Evolutionary conservation across 2,113 vertebrate species (phyloP).

Genomic region (Rhineura floridana): DNA sequence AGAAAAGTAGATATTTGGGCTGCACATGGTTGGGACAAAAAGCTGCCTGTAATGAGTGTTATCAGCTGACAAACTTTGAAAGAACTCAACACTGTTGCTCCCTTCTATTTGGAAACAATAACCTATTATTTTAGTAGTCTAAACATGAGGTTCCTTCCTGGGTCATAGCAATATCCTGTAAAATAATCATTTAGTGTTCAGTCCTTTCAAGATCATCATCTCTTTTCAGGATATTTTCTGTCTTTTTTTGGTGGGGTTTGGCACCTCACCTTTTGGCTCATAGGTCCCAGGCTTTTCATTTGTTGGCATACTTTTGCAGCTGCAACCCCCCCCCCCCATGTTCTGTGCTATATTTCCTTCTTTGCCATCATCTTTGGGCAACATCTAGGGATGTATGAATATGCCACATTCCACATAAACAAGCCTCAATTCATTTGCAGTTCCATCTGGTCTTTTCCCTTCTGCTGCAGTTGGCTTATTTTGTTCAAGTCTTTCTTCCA

Average conservation of each 20-base stretch:
- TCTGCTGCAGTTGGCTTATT: no score
- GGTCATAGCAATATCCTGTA: background rate
- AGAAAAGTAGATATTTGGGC: background rate
- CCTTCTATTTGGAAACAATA: conserved; percentile 33
- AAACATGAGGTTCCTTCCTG: background rate
- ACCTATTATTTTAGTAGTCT: background rate
- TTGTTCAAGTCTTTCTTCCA: no score
- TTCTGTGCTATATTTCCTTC: background rate
- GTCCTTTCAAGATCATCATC: background rate
- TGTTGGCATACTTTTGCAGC: background rate
- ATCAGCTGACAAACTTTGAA: background rate
- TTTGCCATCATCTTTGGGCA: background rate
- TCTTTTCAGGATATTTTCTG: background rate
- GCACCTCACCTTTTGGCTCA: conserved; percentile 3
- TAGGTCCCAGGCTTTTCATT: background rate
- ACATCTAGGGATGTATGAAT: no score
- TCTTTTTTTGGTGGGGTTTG: fast-evolving
- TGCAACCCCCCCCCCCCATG: background rate
- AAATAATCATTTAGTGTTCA: background rate
- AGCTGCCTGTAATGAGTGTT: background rate
- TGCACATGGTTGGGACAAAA: conserved; percentile 35
- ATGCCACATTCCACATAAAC: no score
- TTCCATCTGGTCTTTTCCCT: no score
- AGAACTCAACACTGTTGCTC: background rate
- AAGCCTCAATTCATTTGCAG: no score